A percentile compares a stretch with the other conserved stretches of the same genome.
Evolutionary conservation across 1,140 invertebrate genomes (phyloP).

Genomic region (Cardiocondyla obscurior): DNA sequence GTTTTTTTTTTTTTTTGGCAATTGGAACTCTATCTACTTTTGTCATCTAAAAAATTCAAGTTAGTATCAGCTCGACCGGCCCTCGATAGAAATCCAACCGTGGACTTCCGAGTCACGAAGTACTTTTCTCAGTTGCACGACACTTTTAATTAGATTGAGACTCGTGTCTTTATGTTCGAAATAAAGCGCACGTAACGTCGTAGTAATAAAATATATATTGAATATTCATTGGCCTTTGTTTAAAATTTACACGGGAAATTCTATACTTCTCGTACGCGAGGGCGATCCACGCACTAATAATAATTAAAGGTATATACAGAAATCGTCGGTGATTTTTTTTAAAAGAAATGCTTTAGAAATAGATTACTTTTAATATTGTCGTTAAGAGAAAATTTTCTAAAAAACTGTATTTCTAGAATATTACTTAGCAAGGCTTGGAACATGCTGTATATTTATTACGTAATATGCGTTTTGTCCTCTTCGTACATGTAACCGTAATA

Average conservation of each 20-base stretch:
- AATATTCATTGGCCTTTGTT: constrained; percentile 34
- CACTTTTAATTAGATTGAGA: neutral
- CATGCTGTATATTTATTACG: neutral
- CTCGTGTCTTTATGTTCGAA: neutral
- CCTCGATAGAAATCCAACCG: neutral
- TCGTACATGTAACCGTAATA: neutral
- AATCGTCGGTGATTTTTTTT: too few relatives aligned
- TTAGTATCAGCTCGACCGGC: neutral
- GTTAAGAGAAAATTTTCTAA: neutral
- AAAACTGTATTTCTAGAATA: neutral
- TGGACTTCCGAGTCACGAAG: neutral
- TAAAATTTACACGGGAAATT: neutral
- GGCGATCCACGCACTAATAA: neutral
- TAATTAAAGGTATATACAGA: neutral
- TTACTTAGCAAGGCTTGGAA: neutral
- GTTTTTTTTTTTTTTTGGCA: neutral
- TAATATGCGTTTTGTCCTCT: neutral
- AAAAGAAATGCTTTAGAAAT: constrained; percentile 8
- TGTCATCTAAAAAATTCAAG: neutral
- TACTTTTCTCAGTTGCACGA: neutral
- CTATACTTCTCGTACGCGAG: neutral
- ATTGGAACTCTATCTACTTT: neutral
- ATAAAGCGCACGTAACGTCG: constrained; percentile 27
- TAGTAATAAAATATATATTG: constrained; percentile 49
- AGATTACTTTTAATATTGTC: neutral